Conservation (phyloP, 2,113 vertebrate genomes). For the Corythoichthys intestinalis region DNA sequence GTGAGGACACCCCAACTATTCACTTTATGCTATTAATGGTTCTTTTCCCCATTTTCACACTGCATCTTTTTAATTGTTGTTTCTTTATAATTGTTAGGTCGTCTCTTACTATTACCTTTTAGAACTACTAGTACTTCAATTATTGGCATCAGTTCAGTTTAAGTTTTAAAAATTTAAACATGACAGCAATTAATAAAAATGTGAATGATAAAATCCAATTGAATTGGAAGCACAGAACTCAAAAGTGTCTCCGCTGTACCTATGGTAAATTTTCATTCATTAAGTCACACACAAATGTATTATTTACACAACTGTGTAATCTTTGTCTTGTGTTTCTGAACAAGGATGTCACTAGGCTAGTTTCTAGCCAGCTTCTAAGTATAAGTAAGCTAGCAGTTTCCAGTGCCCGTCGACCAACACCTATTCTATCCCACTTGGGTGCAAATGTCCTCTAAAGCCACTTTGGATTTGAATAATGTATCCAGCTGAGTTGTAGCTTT, state of each 20-base stretch:
- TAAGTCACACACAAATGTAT: neutral
- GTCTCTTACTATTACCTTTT: too few relatives aligned
- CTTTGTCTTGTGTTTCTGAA: neutral
- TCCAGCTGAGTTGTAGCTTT: neutral
- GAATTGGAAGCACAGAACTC: neutral
- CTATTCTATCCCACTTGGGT: neutral
- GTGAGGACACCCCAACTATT: too few relatives aligned
- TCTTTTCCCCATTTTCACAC: too few relatives aligned
- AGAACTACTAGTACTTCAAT: too few relatives aligned
- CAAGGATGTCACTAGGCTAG: neutral
- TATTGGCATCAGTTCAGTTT: too few relatives aligned
- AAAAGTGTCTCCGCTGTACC: neutral
- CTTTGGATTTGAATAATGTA: slow-evolving; percentile 9
- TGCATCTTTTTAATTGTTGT: too few relatives aligned
- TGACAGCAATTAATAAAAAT: too few relatives aligned
- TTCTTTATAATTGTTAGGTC: too few relatives aligned
- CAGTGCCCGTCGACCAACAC: neutral
- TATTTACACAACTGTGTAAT: neutral
- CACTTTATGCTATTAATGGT: too few relatives aligned
- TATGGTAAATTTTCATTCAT: neutral
- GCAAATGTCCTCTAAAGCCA: neutral
- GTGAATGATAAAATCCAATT: too few relatives aligned
- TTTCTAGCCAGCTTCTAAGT: neutral
- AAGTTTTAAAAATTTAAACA: too few relatives aligned
- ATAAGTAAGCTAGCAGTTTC: neutral